phyloP scores from a whole-genome alignment of 2,888 invertebrate genomes.

The Oeneis ivallda region DNA sequence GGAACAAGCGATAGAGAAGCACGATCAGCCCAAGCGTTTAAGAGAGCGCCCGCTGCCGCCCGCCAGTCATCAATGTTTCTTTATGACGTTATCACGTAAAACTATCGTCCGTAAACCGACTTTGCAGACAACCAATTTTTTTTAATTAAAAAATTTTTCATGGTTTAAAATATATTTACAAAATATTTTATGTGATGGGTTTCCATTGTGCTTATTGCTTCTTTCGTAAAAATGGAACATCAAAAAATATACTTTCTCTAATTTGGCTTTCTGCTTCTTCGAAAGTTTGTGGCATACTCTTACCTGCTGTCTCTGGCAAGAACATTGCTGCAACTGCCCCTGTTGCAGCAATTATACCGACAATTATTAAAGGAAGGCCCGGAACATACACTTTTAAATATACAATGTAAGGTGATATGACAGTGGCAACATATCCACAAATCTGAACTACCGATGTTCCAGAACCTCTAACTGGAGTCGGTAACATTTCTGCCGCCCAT shows the following conservation, averaged over 20 bases:
- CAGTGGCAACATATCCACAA: slow-evolving; percentile 52
- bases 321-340: slow-evolving; percentile 50
- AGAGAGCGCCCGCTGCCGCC: too few relatives aligned
- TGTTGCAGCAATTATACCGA: slow-evolving; percentile 49
- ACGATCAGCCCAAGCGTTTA: too few relatives aligned
- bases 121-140: too few relatives aligned
- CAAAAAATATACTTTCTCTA: slow-evolving; percentile 52
- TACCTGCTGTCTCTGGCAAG: slow-evolving; percentile 64
- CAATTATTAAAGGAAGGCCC: slow-evolving; percentile 60
- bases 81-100: too few relatives aligned
- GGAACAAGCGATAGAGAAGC: too few relatives aligned
- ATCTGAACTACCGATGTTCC: slow-evolving; percentile 59
- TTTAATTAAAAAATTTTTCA: too few relatives aligned
- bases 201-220: slow-evolving; percentile 2
- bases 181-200: too few relatives aligned
- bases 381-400: slow-evolving; percentile 53
- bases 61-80: too few relatives aligned
- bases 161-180: neutral
- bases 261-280: slow-evolving; percentile 61
- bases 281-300: slow-evolving; percentile 66
- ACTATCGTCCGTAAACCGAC: too few relatives aligned
- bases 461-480: slow-evolving; percentile 61
- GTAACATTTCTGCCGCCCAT: slow-evolving; percentile 64
- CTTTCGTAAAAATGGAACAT: slow-evolving; percentile 52
- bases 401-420: slow-evolving; percentile 63